Evolutionary conservation across 2,797 vertebrate species (phyloP), one percentile per base, ranked within the genome.

Genomic region (Falco biarmicus): DNA sequence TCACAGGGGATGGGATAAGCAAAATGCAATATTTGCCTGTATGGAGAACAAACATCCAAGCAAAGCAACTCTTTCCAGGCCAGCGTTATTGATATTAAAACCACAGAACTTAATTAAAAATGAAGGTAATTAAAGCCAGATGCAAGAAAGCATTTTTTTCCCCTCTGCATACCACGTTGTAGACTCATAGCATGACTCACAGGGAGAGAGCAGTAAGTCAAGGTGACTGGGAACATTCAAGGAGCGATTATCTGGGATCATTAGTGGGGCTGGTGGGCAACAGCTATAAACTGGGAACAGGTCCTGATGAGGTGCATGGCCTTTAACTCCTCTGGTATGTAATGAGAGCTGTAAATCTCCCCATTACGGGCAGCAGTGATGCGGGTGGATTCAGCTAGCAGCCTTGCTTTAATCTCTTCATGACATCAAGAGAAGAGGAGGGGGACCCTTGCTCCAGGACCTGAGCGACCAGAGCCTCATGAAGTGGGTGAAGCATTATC

Each of bases 71-170:
- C 59, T 89, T 93, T 93, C 84, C 77, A 94, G 59, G 54, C 73
- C 24, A 60, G 41, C 20, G 78, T 47, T 94, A 45, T 84, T 84
- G 84, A 93, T 84, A 86, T 73, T 73, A 80, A 94, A 93, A 54
- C 90, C 82, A 54, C 77, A 83, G 64, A 84, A 94, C 68, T 88
- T 91, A 89, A 96, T 93, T 94, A 96, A 90, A 91, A 89, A 59
- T 59, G 41, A 87, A 84, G 12, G 60, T 84, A 89, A 96, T 94
- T 89, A 93, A 93, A 96, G 20, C 81, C 93, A 96, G 69, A 87
- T 84, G 90, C 45, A 66, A 91, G 77, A 80, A 89, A 73, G 20
- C 15, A 6, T 28, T 39, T 48, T 16, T 41, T 41, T 41, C 6
- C 1, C 1, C 5, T 47, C 77, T 54, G 41, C 93, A 94, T 89